A percentile compares a stretch with the other conserved stretches of the same genome.
Evolutionary conservation across 2,113 vertebrate species (phyloP).

Genomic region (Gymnorhina tibicen): DNA sequence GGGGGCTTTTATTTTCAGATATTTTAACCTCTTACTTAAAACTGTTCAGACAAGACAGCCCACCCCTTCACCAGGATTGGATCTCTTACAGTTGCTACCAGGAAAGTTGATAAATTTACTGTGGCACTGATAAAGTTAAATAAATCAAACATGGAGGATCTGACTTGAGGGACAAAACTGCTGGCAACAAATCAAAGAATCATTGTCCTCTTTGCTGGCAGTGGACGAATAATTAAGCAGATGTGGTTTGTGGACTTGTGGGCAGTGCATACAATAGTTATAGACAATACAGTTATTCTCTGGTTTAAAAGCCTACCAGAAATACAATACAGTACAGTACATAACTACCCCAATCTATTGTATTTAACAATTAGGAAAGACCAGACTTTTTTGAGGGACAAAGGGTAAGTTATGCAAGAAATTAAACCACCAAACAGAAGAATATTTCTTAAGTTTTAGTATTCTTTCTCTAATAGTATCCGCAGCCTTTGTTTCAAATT

Average conservation of each 20-base stretch:
- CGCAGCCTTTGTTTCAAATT: neutral
- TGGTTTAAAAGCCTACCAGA: neutral
- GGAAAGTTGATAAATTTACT: neutral
- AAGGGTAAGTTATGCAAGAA: slow-evolving; percentile 21
- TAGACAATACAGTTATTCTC: slow-evolving; percentile 38
- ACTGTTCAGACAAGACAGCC: neutral
- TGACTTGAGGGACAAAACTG: neutral
- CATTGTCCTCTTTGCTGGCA: slow-evolving; percentile 42
- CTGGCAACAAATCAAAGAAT: slow-evolving; percentile 38
- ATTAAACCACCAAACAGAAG: neutral
- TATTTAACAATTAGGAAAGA: slow-evolving; percentile 1
- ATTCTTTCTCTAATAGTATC: neutral
- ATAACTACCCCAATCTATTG: slow-evolving; percentile 33
- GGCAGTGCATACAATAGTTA: slow-evolving; percentile 26
- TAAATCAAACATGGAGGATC: neutral
- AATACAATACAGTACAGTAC: neutral
- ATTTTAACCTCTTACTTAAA: neutral
- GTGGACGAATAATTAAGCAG: slow-evolving; percentile 54
- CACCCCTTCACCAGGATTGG: neutral
- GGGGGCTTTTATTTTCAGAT: neutral
- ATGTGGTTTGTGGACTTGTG: slow-evolving; percentile 40
- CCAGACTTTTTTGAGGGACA: neutral
- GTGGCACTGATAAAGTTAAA: neutral
- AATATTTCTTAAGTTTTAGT: neutral
- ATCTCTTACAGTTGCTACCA: neutral